Evolutionary conservation across 2,888 invertebrate genomes (phyloP), one percentile per base, ranked within the genome.

Genomic region (Yponomeuta cagnagella): DNA sequence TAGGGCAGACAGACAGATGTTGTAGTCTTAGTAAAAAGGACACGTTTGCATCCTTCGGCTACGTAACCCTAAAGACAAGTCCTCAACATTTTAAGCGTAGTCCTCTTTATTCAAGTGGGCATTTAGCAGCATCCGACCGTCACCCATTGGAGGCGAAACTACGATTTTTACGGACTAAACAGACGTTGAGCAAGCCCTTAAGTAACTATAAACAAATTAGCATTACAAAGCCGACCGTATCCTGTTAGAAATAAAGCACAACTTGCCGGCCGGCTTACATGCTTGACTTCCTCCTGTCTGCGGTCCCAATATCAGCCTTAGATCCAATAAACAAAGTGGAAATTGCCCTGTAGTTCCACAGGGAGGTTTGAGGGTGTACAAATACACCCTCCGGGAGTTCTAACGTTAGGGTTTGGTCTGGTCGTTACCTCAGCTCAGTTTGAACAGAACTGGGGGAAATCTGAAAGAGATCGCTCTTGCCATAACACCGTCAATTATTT

Each of bases 181-280:
- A 68, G 68, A 68, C 43, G 48, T 23, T 68, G 23, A 68, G 23
- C 48, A 68, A 48, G 68, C 68, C 68, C 68, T 68, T 68, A 68
- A 68, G 48, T 48, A 68, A 68, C 68, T 68, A 68, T 43, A 68
- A 68, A 23, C 68, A 68, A 68, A 68, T 68, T 68, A 68, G 68
- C 68, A 48, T 68, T 48, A 43, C 43, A 68, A 68, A 68, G 68
- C 43, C 68, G 43, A 68, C 68, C 48, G 48, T 68, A 68, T 48
- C 43, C 68, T n/a, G 23, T 43, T 48, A 33, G 23, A 3, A 48
- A 68, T 68, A 68, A 15, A 48, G 68, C 43, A 68, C n/a, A 68
- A 68, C 10, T 48, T 43, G 10, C 65, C 10, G 3, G 52, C 10
- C 65, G 65, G 33, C 12, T 65, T 30, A 65, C 33, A 65, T 33